Evolutionary conservation across 2,797 vertebrate genomes (phyloP), one percentile per base, ranked within the genome.

Genomic region (Meda fulgida): DNA sequence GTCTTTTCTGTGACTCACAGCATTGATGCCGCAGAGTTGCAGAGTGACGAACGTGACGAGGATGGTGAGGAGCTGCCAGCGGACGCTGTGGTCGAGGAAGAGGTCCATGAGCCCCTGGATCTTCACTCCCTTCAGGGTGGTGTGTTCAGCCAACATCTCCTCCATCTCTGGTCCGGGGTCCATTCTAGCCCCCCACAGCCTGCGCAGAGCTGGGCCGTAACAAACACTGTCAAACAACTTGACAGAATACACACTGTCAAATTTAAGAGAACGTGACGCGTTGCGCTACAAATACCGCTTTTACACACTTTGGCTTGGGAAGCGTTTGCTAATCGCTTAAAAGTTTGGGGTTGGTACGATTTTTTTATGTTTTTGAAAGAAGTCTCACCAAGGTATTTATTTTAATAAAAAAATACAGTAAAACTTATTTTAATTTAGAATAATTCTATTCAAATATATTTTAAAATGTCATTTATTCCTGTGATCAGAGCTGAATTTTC

Each of bases 51-150:
- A 90, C 1, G 88, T 34, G 1, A 95, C 80, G 6, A 95, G 0
- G 83, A 96, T 36, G 7, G 94, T 94, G 86, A 96, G 72, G 53
- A 97, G 80, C 92, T 97, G 96, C 97, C 96, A 96, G 29, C 95
- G 94, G 9, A 96, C 60, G 0, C 87, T 81, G 76, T 38, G 82
- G 84, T 94, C 92, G 43, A 38, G 78, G 18, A 97, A 9, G 55
- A 97, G 92, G 66, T 96, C 94, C 89, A 93, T 48, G 36, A 96
- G 23, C 0, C 93, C 89, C 90, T 92, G 93, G 0, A 77, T 91
- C 78, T 66, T 90, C 53, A 95, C 78, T 7, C 88, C 90, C 19
- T 87, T 71, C 81, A 93, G 84, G 19, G 91, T 88, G 5, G 85
- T 90, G 38, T 93, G 92, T 93, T 97, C 96, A 84, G 91, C 87